These are phyloP conservation scores for Sepioteuthis lessoniana DNA, from an alignment of 2,888 invertebrate species.

Conservation along the genomic window DNA sequence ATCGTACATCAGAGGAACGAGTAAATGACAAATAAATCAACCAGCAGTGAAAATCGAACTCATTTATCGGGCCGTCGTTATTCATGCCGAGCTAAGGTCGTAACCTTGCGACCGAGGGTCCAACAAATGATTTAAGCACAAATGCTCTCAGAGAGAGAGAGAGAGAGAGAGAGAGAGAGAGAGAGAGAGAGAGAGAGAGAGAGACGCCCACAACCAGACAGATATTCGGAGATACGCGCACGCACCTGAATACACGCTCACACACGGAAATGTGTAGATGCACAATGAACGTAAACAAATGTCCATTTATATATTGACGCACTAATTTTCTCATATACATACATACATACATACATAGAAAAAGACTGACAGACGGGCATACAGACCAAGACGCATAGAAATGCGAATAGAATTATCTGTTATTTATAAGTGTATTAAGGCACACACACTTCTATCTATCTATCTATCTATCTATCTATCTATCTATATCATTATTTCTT, in stretches of 20 bases:
- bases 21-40: background rate
- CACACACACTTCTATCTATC: no score
- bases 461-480: background rate
- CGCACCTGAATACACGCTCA: background rate
- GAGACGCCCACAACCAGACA: background rate
- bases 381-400: no score
- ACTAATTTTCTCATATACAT: no score
- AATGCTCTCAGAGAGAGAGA: background rate
- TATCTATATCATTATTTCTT: no score
- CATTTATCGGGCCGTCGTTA: conserved; percentile 33
- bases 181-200: no score
- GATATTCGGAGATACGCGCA: background rate
- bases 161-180: no score
- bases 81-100: background rate
- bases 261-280: background rate
- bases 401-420: background rate
- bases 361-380: no score
- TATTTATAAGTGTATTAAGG: no score
- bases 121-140: background rate
- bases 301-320: no score
- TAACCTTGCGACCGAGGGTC: background rate
- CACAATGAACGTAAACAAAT: background rate
- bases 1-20: conserved; percentile 10
- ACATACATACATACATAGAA: background rate
- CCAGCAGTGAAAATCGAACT: conserved; percentile 33